Conservation (phyloP, 2,113 vertebrate species). For the Amphiprion ocellaris region DNA sequence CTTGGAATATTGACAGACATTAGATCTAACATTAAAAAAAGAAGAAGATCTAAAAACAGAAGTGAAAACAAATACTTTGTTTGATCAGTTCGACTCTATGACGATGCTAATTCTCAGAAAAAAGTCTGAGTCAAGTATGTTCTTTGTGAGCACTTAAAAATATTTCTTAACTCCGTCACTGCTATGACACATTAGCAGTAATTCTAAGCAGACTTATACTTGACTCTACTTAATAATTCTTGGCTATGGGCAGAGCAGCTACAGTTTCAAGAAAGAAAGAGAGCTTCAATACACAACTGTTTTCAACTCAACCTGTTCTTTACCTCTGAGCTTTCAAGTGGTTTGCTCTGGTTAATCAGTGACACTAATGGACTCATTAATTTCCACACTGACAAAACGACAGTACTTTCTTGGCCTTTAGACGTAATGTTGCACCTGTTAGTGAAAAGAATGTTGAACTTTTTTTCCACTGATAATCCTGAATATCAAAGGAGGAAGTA, state of each 20-base stretch:
- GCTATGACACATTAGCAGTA: background rate
- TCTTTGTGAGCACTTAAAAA: background rate
- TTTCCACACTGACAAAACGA: background rate
- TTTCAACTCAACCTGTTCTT: background rate
- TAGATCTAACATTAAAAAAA: background rate
- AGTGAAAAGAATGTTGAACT: background rate
- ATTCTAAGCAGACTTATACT: background rate
- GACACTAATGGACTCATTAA: conserved; percentile 40
- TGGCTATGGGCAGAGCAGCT: background rate
- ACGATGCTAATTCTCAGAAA: background rate
- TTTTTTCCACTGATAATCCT: background rate
- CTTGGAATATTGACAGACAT: no score
- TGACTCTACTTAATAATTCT: background rate
- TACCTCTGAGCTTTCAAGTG: background rate
- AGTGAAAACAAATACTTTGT: background rate
- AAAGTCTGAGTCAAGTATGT: background rate
- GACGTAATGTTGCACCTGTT: background rate
- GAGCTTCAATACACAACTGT: background rate
- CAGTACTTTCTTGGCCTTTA: background rate
- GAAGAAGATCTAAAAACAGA: background rate
- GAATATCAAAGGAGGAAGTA: background rate
- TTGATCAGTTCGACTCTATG: background rate
- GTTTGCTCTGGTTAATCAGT: conserved; percentile 37
- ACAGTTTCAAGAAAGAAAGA: background rate
- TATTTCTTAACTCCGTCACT: background rate